Evolutionary conservation across 2,888 invertebrate genomes (phyloP).

Genomic region (Synergus itoensis): DNA sequence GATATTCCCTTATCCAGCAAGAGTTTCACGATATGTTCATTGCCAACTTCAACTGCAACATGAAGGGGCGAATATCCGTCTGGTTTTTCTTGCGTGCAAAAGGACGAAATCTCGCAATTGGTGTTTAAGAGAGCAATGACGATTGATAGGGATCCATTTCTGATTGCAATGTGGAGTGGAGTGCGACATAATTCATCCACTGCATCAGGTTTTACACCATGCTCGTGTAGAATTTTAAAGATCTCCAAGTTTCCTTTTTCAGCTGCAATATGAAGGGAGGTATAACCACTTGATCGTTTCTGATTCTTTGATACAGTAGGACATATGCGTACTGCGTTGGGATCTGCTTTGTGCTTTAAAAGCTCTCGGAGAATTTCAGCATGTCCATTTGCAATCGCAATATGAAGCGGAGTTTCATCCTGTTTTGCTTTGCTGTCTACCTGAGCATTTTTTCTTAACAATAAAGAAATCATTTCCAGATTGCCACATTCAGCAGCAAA

Average conservation of each 20-base stretch:
- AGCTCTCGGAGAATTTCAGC: background rate
- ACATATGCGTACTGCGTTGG: background rate
- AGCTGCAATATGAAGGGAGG: slow-evolving; percentile 43
- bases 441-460: slow-evolving; percentile 4
- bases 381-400: background rate
- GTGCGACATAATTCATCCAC: slow-evolving; percentile 43
- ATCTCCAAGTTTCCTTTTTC: slow-evolving; percentile 43
- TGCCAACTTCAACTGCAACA: slow-evolving; percentile 82
- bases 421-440: background rate
- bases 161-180: slow-evolving; percentile 39
- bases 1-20: slow-evolving; percentile 81
- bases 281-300: slow-evolving; percentile 12
- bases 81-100: slow-evolving; percentile 30
- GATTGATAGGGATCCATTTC: background rate
- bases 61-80: slow-evolving; percentile 74
- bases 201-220: slow-evolving; percentile 22
- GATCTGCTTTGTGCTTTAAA: background rate
- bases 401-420: background rate
- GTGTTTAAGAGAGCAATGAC: background rate
- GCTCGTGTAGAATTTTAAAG: slow-evolving; percentile 34
- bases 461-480: slow-evolving; percentile 4
- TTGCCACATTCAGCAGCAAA: slow-evolving; percentile 39
- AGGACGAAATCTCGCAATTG: background rate
- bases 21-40: slow-evolving; percentile 79
- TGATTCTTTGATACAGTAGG: background rate